Evolutionary conservation across 2,888 invertebrate species (phyloP).

Genomic region (Mesoligia furuncula): DNA sequence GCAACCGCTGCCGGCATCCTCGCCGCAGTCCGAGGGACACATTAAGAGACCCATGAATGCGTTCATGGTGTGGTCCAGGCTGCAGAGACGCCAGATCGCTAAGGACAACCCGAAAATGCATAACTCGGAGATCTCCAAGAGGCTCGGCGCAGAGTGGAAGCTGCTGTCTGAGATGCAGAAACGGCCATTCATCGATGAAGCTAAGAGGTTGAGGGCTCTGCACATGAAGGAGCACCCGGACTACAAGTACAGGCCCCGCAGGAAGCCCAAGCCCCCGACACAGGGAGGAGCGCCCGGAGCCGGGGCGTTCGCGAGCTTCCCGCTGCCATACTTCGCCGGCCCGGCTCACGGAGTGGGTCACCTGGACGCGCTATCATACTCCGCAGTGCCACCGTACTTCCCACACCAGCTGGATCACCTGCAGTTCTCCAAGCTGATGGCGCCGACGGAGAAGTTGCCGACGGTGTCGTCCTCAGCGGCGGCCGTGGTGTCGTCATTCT

Average conservation of each 20-base stretch:
- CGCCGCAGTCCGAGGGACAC: constrained; percentile 92
- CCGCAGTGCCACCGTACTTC: constrained; percentile 94
- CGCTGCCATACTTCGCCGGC: constrained; percentile 92
- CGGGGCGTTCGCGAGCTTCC: constrained; percentile 92
- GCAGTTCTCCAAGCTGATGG: constrained; percentile 91
- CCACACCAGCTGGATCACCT: constrained; percentile 93
- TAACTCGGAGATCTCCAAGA: constrained; percentile 97
- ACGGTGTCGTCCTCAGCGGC: constrained; percentile 88
- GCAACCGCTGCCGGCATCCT: constrained; percentile 86
- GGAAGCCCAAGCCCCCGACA: constrained; percentile 95
- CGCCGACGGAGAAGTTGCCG: constrained; percentile 86
- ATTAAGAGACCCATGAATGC: constrained; percentile 99
- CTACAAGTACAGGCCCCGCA: constrained; percentile 96
- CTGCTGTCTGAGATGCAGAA: constrained; percentile 96
- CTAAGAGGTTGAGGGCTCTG: constrained; percentile 95
- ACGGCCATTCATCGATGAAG: constrained; percentile 98
- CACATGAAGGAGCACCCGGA: constrained; percentile 98
- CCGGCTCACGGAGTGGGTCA: constrained; percentile 90
- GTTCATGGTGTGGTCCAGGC: constrained; percentile 99
- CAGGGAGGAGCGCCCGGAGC: constrained; percentile 86
- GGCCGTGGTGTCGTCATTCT: constrained; percentile 92
- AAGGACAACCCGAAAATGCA: constrained; percentile 98
- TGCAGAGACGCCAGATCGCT: constrained; percentile 97
- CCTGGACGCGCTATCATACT: constrained; percentile 91
- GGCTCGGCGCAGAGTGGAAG: constrained; percentile 98